phyloP scores from a whole-genome alignment of 1,140 invertebrate genomes.

The Macrostomum lignano region DNA sequence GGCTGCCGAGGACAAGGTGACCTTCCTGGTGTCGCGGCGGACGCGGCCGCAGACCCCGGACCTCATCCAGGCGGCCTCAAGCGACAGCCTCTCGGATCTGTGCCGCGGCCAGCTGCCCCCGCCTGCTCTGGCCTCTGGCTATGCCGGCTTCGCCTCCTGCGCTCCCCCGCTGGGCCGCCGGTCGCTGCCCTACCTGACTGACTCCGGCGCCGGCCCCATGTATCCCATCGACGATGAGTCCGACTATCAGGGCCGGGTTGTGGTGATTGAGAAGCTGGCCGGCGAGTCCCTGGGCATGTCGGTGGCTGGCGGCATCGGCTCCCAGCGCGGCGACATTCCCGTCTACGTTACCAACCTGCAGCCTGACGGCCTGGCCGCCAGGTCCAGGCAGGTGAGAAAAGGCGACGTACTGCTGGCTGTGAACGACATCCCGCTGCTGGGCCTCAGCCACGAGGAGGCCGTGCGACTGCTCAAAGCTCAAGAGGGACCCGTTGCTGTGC shows the following conservation, averaged over 20 bases:
- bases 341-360: conserved; percentile 30
- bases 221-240: no score
- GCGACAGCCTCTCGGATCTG: no score
- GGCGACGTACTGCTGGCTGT: conserved; percentile 30
- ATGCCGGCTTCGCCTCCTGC: no score
- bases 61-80: conserved; percentile 14
- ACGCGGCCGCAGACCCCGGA: conserved; percentile 22
- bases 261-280: no score
- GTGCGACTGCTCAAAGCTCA: conserved; percentile 27
- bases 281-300: conserved; percentile 31
- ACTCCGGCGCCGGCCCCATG: no score
- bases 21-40: conserved; percentile 26
- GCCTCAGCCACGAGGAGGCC: conserved; percentile 29
- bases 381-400: conserved; percentile 30
- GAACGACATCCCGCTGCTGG: conserved; percentile 26
- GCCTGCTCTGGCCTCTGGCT: no score
- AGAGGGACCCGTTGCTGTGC: no score
- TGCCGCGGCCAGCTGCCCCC: no score
- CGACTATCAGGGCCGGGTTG: no score
- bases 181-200: no score
- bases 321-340: conserved; percentile 29
- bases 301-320: conserved; percentile 29
- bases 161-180: no score
- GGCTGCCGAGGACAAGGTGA: conserved; percentile 26
- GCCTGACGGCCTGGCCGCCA: conserved; percentile 27